These are phyloP conservation scores for Lagocephalus sceleratus DNA, from an alignment of 2,797 vertebrate genomes.

Conservation along the genomic window DNA sequence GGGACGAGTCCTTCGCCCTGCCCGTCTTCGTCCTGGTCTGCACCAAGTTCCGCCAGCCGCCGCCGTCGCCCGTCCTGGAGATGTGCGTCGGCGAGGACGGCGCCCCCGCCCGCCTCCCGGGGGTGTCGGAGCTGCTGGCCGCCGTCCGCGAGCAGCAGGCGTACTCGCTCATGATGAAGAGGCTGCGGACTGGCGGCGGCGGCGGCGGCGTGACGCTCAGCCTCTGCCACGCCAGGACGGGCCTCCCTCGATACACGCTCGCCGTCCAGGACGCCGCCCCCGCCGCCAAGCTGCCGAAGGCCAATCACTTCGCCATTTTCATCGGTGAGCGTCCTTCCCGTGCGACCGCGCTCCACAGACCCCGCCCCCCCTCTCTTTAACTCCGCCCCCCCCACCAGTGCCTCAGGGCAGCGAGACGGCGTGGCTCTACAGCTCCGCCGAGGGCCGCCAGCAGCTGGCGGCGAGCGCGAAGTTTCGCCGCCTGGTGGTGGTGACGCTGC, in stretches of 20 bases:
- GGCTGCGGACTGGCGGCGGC: conserved; percentile 80
- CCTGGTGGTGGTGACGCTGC: conserved; percentile 85
- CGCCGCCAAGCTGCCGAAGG: conserved; percentile 76
- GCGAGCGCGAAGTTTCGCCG: conserved; percentile 85
- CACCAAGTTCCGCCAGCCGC: conserved; percentile 89
- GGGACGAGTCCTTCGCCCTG: conserved; percentile 79
- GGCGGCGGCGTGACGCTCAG: conserved; percentile 72
- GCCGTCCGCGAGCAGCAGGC: conserved; percentile 86
- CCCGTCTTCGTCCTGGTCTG: conserved; percentile 90
- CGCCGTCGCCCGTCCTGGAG: conserved; percentile 73
- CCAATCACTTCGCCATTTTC: conserved; percentile 92
- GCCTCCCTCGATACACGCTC: conserved; percentile 87
- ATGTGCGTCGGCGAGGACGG: conserved; percentile 77
- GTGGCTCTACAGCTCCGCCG: conserved; percentile 90
- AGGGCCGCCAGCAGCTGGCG: conserved; percentile 86
- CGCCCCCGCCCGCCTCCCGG: conserved; percentile 73
- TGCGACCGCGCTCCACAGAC: background rate
- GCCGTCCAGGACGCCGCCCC: conserved; percentile 85
- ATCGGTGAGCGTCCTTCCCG: conserved; percentile 83
- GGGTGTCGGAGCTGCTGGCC: conserved; percentile 72
- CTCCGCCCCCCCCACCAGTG: conserved; percentile 67
- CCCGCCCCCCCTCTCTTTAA: background rate
- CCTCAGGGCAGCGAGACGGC: conserved; percentile 93
- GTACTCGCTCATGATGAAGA: conserved; percentile 85
- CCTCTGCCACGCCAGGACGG: conserved; percentile 80